These are phyloP conservation scores for Malurus alboscapulatus DNA, from an alignment of 2,113 vertebrate genomes.

Conservation along the genomic window DNA sequence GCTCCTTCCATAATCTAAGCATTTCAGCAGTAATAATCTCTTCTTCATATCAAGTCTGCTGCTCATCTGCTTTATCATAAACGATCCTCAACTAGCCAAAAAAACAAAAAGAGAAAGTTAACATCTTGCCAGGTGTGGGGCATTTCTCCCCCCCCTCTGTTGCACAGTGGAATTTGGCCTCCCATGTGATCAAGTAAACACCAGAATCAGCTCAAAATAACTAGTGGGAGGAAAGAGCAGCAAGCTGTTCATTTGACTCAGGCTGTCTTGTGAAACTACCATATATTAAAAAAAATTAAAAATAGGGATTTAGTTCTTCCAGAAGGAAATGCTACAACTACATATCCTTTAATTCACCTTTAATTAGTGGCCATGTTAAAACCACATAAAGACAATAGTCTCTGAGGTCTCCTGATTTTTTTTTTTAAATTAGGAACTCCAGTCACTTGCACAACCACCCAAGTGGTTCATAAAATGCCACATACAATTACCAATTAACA, in stretches of 20 bases:
- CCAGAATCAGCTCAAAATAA: not conserved
- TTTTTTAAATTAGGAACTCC: not conserved
- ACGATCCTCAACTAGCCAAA: not conserved
- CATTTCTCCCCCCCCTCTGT: fast-evolving
- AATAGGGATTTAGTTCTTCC: not conserved
- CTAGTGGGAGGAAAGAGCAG: not conserved
- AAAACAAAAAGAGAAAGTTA: not conserved
- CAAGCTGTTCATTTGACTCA: conserved; percentile 41
- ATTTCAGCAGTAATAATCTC: not conserved
- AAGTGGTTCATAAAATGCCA: not conserved
- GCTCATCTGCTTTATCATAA: not conserved
- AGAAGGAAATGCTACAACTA: not conserved
- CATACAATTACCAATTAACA: not conserved
- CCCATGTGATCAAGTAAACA: conserved; percentile 7
- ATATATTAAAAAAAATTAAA: not conserved
- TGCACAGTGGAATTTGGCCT: conserved; percentile 25
- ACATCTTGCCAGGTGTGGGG: not conserved
- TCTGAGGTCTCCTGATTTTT: not conserved
- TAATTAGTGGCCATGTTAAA: not conserved
- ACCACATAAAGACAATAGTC: not conserved
- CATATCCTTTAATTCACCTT: not conserved
- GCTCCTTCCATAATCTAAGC: not conserved
- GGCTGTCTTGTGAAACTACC: not conserved
- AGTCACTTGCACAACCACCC: not conserved
- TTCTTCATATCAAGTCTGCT: not conserved